Base-by-base conservation (phyloP, 2,113 vertebrate species). In the Mus pahari region DNA sequence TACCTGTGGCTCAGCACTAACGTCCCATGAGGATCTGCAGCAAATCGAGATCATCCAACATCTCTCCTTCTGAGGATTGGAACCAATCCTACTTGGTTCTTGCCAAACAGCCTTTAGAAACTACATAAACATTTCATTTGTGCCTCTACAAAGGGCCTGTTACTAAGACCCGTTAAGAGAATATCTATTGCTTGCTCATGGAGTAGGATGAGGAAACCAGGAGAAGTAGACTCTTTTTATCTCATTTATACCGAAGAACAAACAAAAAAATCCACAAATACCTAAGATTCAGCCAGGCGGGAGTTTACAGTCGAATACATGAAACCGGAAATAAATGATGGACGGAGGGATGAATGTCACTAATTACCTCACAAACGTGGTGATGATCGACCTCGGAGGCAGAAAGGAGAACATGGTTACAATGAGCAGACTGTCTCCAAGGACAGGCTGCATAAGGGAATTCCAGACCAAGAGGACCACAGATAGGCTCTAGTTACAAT, bases 61-160 rank as follows among this genome's bases (percentile, higher is more conserved):
- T 7, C 55, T 9, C 19, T 74, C 9, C 50, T 48, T 20, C 28
- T 16, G 45, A 82, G 53, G 3, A 50, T n/a, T 26, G 33, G 33
- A 73, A 91, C 53, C 70, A 33, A 58, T 66, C 13, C 50, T 75
- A 87, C 17, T 16, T 79, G 75, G 68, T 45, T 93, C n/a, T 77
- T 58, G 9, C 50, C 79, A 93, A 87, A 33, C n/a, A 90, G 53
- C 16, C 50, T 93, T 55, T 42, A 53, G 31, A 12, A 7, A 93
- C 48, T 36, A n/a, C 28, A 19, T 8, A 3, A 20, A 24, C 39
- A 81, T 2, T 0, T 6, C 28, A 2, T 48, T 45, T 33, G 71
- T 88, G 45, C 75, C 48, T 82, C 60, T 19, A 75, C 20, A 66
- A 82, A 39, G 64, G 48, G 9, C 17, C 45, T 50, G 8, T 39